Percentiles rank a stretch among this genome's conserved stretches.
Evolutionary conservation across 37 sponge, comb jelly and placozoan genomes (phyloP).

Genomic region (Diacarnus erythraeanus): DNA sequence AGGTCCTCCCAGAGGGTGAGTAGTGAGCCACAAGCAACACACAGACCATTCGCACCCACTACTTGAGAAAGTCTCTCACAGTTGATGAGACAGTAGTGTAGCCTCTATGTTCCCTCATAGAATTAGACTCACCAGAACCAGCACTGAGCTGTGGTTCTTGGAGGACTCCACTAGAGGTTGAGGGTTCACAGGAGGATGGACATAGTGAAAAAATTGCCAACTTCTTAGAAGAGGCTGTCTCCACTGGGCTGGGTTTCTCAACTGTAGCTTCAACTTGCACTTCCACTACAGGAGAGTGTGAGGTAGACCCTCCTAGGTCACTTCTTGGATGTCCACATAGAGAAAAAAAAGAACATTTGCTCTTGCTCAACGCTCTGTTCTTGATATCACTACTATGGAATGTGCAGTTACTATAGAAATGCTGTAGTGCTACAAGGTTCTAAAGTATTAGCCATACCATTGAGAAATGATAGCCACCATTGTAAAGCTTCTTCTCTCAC

Average conservation of each 20-base stretch:
- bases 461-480: too few species aligned
- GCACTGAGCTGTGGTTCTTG: neutral
- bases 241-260: conserved; percentile 16
- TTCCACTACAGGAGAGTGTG: neutral
- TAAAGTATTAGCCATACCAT: too few species aligned
- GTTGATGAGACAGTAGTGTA: conserved; percentile 17
- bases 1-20: conserved; percentile 1
- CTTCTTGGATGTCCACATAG: too few species aligned
- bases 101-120: conserved; percentile 5
- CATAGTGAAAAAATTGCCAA: conserved; percentile 4
- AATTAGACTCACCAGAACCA: neutral
- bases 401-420: neutral
- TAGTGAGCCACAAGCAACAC: conserved; percentile 13
- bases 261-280: conserved; percentile 15
- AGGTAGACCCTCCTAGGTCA: neutral
- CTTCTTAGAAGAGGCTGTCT: neutral
- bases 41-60: neutral
- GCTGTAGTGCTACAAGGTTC: too few species aligned
- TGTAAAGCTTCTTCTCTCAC: neutral
- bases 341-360: neutral
- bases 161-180: neutral
- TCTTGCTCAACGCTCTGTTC: neutral
- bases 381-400: neutral
- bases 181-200: neutral
- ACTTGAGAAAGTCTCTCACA: conserved; percentile 6